Evolutionary conservation across 1,140 invertebrate genomes (phyloP), one percentile per base, ranked within the genome.

Genomic region (Papilio machaon): DNA sequence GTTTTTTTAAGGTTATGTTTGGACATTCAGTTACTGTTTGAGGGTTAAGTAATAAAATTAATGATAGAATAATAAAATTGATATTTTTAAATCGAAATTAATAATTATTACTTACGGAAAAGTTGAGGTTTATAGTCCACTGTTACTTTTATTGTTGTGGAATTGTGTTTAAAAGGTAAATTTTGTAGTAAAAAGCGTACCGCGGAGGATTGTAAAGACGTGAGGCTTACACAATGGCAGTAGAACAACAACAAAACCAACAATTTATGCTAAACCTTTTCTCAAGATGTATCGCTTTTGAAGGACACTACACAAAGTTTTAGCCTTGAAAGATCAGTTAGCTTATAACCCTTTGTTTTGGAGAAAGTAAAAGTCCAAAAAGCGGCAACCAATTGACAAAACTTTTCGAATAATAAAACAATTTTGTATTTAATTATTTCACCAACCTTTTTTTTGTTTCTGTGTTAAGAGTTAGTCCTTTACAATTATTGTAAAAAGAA

Each of bases 321-420:
- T 19, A 49, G 2, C 74, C 43, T 52, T 52, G 17, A 76, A 76
- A 52, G n/a, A 47, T n/a, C 49, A 52, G n/a, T 47, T 76, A 11
- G 15, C 17, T 4, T 74, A 47, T 8, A 74, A 76, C 47, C 46
- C 47, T 76, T 76, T 76, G 74, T 76, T 76, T 23, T 23, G 74
- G 73, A 35, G 47, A 76, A 76, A 76, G 74, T 76, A 76, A 76
- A 76, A 76, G 74, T 76, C n/a, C n/a, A 8, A 49, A 49, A 76
- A 30, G 43, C 15, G n/a, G 17, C 43, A 46, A 4, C 19, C 23
- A 7, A 4, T 38, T 43, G 10, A 73, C 73, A 73, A 73, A 15
- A 43, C 38, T 73, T 73, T 47, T 1, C 17, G 47, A 73, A 73
- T 46, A n/a, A 73, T 38, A 46, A 73, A 70, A 70, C 64, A 70